Evolutionary conservation across 2,113 vertebrate genomes (phyloP), one percentile per base, ranked within the genome.

Genomic region (Paedocypris sp.): DNA sequence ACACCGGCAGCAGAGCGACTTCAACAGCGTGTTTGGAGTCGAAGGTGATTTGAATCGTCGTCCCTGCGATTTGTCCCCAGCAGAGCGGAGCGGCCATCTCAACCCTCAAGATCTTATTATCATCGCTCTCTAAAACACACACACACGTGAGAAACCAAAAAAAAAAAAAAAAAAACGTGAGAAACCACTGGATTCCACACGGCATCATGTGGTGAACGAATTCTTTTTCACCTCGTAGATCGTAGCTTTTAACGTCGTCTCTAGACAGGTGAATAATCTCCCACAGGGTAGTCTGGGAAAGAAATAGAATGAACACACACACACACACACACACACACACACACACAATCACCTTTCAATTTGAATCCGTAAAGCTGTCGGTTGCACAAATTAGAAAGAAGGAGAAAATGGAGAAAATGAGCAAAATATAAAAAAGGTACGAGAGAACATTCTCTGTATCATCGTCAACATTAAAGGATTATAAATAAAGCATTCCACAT

Each of bases 271-370:
- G 84, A 47, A 94, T 73, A 0, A 90, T 83, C 1, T 84, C 90
- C 93, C 92, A 96, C 4, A 94, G 82, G 35, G 64, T 43, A 31
- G 74, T 81, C 93, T 97, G 62, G 3, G 47, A 46, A 1, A 52
- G 4, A 50, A 0, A 19, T 9, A 29, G 15, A 9, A 16, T 32
- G 9, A 19, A 18, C 33, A 29, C 4, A 1, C 13, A 57, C 38
- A 73, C 79, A 94, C n/a, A n/a, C n/a, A n/a, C n/a, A n/a, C n/a
- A n/a, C n/a, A n/a, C n/a, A n/a, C n/a, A n/a, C n/a, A n/a, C n/a
- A n/a, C n/a, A n/a, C n/a, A n/a, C n/a, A n/a, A n/a, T n/a, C n/a
- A n/a, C 92, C 87, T 90, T 78, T 0, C 60, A 68, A 13, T 79
- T n/a, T n/a, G n/a, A n/a, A n/a, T n/a, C n/a, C n/a, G n/a, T n/a